These are phyloP conservation scores for Periphyllus acericola DNA, from an alignment of 2,888 invertebrate genomes.

Conservation along the genomic window DNA sequence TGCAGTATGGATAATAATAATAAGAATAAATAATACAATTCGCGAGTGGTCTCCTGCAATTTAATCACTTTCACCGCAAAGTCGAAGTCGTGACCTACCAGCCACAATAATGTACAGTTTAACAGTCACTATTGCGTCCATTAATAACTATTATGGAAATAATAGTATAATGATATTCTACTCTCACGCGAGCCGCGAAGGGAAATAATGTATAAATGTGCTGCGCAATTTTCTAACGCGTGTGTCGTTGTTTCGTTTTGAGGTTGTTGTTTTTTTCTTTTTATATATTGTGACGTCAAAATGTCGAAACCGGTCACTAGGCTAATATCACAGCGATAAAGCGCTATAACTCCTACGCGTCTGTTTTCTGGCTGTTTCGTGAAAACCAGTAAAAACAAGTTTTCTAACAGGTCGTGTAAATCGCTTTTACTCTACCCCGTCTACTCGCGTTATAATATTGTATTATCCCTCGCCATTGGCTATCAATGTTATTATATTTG, in stretches of 20 bases:
- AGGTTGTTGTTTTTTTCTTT: not conserved
- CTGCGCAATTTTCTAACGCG: slow-evolving; percentile 18
- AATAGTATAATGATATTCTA: not conserved
- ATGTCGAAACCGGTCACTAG: not conserved
- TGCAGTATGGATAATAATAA: not conserved
- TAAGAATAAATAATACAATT: not conserved
- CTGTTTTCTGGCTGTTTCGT: not conserved
- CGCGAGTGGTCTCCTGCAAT: slow-evolving; percentile 9
- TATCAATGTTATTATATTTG: not conserved
- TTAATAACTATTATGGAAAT: slow-evolving; percentile 53
- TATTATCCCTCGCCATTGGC: not conserved
- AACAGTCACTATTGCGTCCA: slow-evolving; percentile 8
- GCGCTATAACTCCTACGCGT: not conserved
- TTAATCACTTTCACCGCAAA: slow-evolving; percentile 54
- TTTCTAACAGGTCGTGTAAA: not conserved
- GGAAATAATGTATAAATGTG: slow-evolving; percentile 6
- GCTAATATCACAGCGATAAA: not conserved
- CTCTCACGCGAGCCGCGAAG: not conserved
- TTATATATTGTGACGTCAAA: not conserved
- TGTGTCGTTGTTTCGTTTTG: not conserved
- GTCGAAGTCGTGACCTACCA: slow-evolving; percentile 32
- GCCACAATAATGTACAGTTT: slow-evolving; percentile 23
- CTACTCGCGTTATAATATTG: not conserved
- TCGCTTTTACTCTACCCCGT: not conserved
- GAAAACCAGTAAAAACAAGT: not conserved